phyloP scores from a whole-genome alignment of 2,888 invertebrate species.

The Nomada flava region DNA sequence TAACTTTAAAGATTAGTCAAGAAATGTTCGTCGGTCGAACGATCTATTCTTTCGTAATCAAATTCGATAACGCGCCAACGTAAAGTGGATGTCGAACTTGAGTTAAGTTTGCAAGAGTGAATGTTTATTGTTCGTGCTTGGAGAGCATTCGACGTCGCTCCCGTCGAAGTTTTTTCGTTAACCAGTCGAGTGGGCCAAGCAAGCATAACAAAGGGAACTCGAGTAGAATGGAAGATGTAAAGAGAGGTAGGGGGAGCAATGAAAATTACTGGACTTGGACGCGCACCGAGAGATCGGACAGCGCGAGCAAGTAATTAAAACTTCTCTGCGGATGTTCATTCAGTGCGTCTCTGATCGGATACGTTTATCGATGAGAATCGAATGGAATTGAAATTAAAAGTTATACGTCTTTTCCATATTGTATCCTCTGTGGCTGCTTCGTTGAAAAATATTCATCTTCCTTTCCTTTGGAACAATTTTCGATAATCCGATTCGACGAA shows the following conservation, averaged over 20 bases:
- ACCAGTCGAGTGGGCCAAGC: slow-evolving; percentile 24
- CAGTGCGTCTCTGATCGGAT: slow-evolving; percentile 36
- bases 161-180: slow-evolving; percentile 77
- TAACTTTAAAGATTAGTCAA: too few relatives aligned
- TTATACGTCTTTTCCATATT: too few relatives aligned
- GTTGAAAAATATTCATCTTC: too few relatives aligned
- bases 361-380: slow-evolving; percentile 12
- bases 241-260: neutral
- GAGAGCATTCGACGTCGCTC: slow-evolving; percentile 55
- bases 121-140: slow-evolving; percentile 48
- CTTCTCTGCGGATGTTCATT: slow-evolving; percentile 35
- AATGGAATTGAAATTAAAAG: slow-evolving; percentile 13
- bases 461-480: too few relatives aligned
- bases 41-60: neutral
- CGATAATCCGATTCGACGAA: too few relatives aligned
- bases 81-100: slow-evolving; percentile 22
- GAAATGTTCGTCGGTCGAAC: too few relatives aligned
- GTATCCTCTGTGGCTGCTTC: too few relatives aligned
- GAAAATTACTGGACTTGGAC: slow-evolving; percentile 37
- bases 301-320: slow-evolving; percentile 63
- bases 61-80: neutral
- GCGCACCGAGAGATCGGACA: slow-evolving; percentile 23
- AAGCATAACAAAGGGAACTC: neutral
- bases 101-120: slow-evolving; percentile 13
- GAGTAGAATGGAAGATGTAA: neutral